Conservation (phyloP, 1,140 invertebrate genomes). For the Tetraneura akinire region DNA sequence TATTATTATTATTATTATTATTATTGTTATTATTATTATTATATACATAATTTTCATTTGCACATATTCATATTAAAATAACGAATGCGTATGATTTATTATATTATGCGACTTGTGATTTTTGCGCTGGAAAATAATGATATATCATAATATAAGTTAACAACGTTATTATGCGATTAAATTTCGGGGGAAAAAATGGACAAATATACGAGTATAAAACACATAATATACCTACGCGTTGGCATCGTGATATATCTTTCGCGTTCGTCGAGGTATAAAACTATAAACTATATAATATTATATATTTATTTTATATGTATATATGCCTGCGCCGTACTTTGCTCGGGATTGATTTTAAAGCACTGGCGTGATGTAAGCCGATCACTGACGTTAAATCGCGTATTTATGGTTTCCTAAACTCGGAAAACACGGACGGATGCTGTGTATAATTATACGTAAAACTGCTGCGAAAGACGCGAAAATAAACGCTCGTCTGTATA, state of each 20-base stretch:
- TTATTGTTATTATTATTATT: no score
- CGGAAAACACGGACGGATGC: constrained; percentile 18
- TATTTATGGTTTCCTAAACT: constrained; percentile 31
- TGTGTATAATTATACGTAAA: constrained; percentile 38
- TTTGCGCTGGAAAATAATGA: no score
- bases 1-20: no score
- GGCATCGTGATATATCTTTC: no score
- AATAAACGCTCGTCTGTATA: background rate
- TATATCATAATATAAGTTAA: no score
- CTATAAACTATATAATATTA: background rate
- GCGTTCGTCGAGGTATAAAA: background rate
- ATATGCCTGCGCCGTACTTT: constrained; percentile 17
- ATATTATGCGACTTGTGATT: no score
- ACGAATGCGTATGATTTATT: no score
- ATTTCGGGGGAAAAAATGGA: no score
- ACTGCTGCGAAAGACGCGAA: background rate
- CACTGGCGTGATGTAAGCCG: constrained; percentile 32
- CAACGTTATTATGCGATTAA: no score
- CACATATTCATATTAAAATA: no score
- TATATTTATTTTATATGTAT: background rate
- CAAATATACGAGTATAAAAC: background rate
- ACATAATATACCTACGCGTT: background rate
- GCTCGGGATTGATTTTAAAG: constrained; percentile 35
- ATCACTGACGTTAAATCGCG: constrained; percentile 32
- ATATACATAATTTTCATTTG: no score